Percentiles rank a stretch among this genome's conserved stretches.
Conservation (phyloP, 2,113 vertebrate species). For the Ranitomeya imitator region DNA sequence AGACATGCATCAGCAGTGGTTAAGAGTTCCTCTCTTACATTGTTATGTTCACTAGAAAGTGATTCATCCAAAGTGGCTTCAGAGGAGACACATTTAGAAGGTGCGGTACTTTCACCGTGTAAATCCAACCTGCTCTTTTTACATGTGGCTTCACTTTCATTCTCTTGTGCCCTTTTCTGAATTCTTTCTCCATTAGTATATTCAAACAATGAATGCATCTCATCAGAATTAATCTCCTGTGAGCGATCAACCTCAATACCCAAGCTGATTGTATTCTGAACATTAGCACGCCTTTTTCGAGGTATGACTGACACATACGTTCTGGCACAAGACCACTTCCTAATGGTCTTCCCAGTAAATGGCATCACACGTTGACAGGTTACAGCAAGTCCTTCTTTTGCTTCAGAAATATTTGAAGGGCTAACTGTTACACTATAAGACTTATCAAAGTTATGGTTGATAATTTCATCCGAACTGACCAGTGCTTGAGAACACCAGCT, state of each 20-base stretch:
- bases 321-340: constrained; percentile 76
- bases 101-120: constrained; percentile 52
- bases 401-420: not conserved
- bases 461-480: not conserved
- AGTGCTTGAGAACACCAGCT: not conserved
- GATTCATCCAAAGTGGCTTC: not conserved
- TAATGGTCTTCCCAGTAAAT: constrained; percentile 72
- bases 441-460: not conserved
- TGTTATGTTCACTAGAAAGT: not conserved
- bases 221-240: not conserved
- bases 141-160: constrained; percentile 45
- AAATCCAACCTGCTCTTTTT: constrained; percentile 51
- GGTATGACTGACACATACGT: constrained; percentile 60
- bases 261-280: not conserved
- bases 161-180: constrained; percentile 42
- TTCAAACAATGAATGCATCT: not conserved
- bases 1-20: not conserved
- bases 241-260: not conserved
- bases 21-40: not conserved
- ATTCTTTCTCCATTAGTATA: constrained; percentile 29
- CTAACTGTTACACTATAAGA: not conserved
- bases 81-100: constrained; percentile 47
- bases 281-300: constrained; percentile 50
- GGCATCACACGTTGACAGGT: constrained; percentile 71
- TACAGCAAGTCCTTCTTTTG: not conserved